These are phyloP conservation scores for Leptopilina myrica DNA, from an alignment of 2,888 invertebrate species.

Conservation along the genomic window DNA sequence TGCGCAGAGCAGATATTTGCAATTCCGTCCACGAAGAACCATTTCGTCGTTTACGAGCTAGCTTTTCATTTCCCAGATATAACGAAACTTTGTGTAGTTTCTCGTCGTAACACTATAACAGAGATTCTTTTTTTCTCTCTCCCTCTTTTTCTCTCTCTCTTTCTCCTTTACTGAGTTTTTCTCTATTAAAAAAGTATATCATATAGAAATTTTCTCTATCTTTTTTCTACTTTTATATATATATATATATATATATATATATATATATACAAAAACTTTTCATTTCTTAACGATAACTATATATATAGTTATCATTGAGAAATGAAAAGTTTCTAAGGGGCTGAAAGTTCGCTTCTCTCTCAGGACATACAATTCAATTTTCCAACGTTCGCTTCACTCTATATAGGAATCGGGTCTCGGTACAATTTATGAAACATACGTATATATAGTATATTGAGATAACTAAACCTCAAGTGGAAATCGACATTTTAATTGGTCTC, in stretches of 20 bases:
- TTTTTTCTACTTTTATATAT: no score
- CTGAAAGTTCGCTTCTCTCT: constrained; percentile 41
- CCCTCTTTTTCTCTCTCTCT: background rate
- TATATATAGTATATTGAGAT: background rate
- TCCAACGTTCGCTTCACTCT: constrained; percentile 36
- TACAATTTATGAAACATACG: constrained; percentile 22
- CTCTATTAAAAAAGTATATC: constrained; percentile 28
- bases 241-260: no score
- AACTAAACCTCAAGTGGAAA: constrained; percentile 28
- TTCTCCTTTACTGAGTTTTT: constrained; percentile 13
- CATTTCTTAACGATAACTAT: constrained; percentile 28
- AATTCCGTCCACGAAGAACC: constrained; percentile 22
- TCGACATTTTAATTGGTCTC: constrained; percentile 23
- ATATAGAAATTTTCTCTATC: no score
- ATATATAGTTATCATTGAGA: constrained; percentile 52
- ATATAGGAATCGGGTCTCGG: constrained; percentile 10
- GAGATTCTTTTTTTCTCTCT: background rate
- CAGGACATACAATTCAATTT: constrained; percentile 52
- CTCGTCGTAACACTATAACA: background rate
- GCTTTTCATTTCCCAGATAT: constrained; percentile 23
- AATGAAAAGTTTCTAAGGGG: constrained; percentile 12
- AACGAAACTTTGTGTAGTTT: background rate
- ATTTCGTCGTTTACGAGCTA: constrained; percentile 39
- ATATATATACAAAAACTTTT: no score
- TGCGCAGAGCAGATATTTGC: constrained; percentile 23